A percentile compares a stretch with the other conserved stretches of the same genome.
phyloP scores from a whole-genome alignment of 2,113 vertebrate genomes.

The Accipiter virgatus region DNA sequence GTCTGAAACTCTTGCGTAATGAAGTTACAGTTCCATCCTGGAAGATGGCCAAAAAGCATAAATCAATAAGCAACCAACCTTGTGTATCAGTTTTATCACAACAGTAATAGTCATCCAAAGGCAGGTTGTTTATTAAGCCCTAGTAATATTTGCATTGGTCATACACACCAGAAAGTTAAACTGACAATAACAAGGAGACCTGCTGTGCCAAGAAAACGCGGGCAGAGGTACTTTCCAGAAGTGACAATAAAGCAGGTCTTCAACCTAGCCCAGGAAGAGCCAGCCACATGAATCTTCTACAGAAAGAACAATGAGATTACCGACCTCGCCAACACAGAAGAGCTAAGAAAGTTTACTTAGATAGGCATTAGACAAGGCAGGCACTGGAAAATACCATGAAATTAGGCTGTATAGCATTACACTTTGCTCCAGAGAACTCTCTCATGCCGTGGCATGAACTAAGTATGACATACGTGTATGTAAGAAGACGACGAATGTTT shows the following conservation, averaged over 20 bases:
- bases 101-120: not conserved
- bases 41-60: slow-evolving; percentile 29
- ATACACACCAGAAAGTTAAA: not conserved
- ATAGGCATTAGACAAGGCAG: not conserved
- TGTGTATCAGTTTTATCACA: slow-evolving; percentile 1
- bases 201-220: rapidly evolving
- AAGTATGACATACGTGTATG: not conserved
- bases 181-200: not conserved
- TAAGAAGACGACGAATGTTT: not conserved
- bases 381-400: not conserved
- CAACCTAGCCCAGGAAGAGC: not conserved
- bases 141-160: not conserved
- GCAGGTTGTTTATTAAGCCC: not conserved
- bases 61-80: slow-evolving; percentile 40
- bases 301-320: not conserved
- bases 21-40: slow-evolving; percentile 17
- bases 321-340: not conserved
- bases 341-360: not conserved
- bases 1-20: slow-evolving; percentile 31
- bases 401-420: not conserved
- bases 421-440: not conserved
- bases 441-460: not conserved
- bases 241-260: not conserved
- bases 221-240: not conserved
- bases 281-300: not conserved